phyloP scores from a whole-genome alignment of 2,888 invertebrate genomes.

The Leptarthrus brevirostris region DNA sequence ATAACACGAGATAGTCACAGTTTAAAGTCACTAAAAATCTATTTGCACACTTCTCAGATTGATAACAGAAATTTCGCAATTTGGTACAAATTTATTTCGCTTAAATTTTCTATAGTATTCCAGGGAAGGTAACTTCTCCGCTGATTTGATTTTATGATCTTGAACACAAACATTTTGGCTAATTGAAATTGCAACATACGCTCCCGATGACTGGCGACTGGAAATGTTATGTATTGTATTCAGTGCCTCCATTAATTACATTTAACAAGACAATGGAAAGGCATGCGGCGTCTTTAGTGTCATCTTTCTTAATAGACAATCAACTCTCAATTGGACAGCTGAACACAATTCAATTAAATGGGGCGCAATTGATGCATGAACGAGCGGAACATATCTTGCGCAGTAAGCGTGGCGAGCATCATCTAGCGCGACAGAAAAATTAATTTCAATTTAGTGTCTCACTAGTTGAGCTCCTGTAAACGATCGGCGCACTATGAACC shows the following conservation, averaged over 20 bases:
- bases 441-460: conserved; percentile 34
- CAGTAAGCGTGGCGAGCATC: background rate
- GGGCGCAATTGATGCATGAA: background rate
- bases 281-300: background rate
- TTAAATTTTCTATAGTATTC: no score
- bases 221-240: no score
- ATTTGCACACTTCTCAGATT: no score
- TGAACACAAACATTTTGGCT: no score
- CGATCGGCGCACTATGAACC: background rate
- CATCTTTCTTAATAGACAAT: conserved; percentile 19
- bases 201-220: no score
- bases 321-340: conserved; percentile 31
- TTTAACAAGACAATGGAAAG: background rate
- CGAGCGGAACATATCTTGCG: background rate
- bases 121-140: no score
- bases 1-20: no score
- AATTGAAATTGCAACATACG: no score
- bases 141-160: no score
- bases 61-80: no score
- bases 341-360: conserved; percentile 33
- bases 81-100: no score
- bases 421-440: conserved; percentile 12
- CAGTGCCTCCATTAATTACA: background rate
- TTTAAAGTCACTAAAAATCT: no score
- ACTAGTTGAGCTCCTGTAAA: conserved; percentile 3